A percentile compares a stretch with the other conserved stretches of the same genome.
These are phyloP conservation scores for Gambusia holbrooki DNA, from an alignment of 2,113 vertebrate species.

Conservation along the genomic window DNA sequence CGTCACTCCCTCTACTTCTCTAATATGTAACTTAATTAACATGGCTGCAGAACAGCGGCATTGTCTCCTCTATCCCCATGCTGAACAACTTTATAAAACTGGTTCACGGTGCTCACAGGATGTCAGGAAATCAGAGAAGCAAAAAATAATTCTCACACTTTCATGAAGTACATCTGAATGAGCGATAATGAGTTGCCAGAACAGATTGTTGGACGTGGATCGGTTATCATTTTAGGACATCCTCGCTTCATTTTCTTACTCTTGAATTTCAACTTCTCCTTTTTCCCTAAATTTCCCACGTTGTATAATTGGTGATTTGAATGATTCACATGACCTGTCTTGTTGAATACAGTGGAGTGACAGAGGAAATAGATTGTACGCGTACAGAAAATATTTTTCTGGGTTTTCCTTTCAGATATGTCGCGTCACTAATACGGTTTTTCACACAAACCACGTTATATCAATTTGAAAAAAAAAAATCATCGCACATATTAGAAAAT, in stretches of 20 bases:
- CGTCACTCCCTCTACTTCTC: constrained; percentile 29
- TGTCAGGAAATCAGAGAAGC: constrained; percentile 37
- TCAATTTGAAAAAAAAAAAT: constrained; percentile 5
- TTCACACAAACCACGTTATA: not conserved
- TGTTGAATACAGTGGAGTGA: constrained; percentile 19
- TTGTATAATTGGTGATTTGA: constrained; percentile 5
- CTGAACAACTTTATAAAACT: constrained; percentile 57
- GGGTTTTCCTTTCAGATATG: constrained; percentile 2
- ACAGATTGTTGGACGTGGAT: constrained; percentile 16
- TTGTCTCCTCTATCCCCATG: constrained; percentile 46
- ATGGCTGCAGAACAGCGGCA: constrained; percentile 33
- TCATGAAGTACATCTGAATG: constrained; percentile 40
- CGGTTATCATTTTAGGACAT: constrained; percentile 1
- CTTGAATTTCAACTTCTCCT: constrained; percentile 26
- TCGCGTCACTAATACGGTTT: not conserved
- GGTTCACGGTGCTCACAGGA: constrained; percentile 38
- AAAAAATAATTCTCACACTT: constrained; percentile 5
- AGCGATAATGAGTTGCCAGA: constrained; percentile 36
- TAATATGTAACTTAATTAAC: constrained; percentile 52
- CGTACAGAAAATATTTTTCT: constrained; percentile 26
- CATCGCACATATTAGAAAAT: not conserved
- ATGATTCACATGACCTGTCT: constrained; percentile 23
- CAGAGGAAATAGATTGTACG: not conserved
- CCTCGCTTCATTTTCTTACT: constrained; percentile 27
- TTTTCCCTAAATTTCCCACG: constrained; percentile 21